Evolutionary conservation across 2,888 invertebrate species (phyloP).

Genomic region (Parthenolecanium corni): DNA sequence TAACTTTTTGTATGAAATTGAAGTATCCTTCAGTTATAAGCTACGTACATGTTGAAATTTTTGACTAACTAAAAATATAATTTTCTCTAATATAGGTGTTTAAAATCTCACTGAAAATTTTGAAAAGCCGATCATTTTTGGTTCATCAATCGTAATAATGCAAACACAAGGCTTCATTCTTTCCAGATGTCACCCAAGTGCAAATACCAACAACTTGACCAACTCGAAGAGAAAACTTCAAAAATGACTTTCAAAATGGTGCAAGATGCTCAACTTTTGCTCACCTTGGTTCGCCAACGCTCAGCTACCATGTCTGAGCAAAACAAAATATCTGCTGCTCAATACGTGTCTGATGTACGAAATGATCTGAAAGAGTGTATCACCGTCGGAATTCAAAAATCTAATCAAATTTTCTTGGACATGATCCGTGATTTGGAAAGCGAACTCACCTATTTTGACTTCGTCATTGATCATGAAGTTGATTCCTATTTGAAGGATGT

Average conservation of each 20-base stretch:
- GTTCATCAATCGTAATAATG: no score
- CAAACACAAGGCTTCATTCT: background rate
- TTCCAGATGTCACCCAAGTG: background rate
- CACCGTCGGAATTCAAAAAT: background rate
- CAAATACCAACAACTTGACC: background rate
- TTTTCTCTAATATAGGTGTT: no score
- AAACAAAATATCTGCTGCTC: background rate
- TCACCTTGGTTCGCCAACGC: background rate
- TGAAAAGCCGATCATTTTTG: no score
- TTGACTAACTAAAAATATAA: no score
- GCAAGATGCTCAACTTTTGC: background rate
- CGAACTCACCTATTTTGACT: conserved; percentile 6
- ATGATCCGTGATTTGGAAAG: conserved; percentile 10
- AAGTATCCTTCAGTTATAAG: no score
- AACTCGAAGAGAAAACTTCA: background rate
- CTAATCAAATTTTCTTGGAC: conserved; percentile 5
- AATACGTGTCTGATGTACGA: conserved; percentile 3
- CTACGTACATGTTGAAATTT: no score
- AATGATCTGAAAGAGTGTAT: conserved; percentile 1
- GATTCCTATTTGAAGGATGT: background rate
- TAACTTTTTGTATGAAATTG: no score
- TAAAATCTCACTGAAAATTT: no score
- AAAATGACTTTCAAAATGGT: background rate
- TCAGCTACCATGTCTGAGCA: background rate
- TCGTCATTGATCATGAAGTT: background rate